Base-by-base conservation (phyloP, 2,113 vertebrate species). In the Motacilla alba region DNA sequence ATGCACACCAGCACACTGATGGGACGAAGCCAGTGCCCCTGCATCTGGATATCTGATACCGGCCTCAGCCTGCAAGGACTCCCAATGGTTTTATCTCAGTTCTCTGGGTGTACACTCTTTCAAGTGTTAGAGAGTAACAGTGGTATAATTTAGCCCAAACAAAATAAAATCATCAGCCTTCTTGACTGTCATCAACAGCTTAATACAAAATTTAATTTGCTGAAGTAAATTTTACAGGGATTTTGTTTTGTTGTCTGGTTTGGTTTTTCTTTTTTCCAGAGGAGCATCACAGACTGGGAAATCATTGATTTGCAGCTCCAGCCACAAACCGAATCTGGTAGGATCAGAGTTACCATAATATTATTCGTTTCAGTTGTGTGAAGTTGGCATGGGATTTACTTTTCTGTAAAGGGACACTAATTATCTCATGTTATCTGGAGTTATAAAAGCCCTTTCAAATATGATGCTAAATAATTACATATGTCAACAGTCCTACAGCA, bases 401-500 rank as follows among this genome's bases (percentile, higher is more conserved):
- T 85, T 88, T 56, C 81, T 68, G n/a, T 46, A 78, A 87, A 93
- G 30, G 31, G 30, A 59, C 15, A 35, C 10, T 83, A 74, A 87
- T 91, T 84, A 93, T 84, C 50, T 62, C 53, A 37, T 66, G 35
- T 87, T 92, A 76, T 89, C 77, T 87, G 63, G 24, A 64, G 7
- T 74, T 86, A 87, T 82, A 82, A 90, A 94, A 78, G 18, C 31
- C 74, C 41, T 92, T 96, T 82, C 43, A 85, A 70, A 79, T 27
- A 84, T 21, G 15, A 79, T 87, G 55, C 11, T 92, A 80, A 96
- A 78, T 89, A 95, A 94, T 78, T 90, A 67, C 30, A 11, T 86
- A 79, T 66, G 43, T 87, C 75, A 70, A 77, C 20, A 92, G 44
- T 75, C 37, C 37, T 33, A 30, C 5, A 64, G 35, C 22, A 78